Evolutionary conservation across 2,888 invertebrate genomes (phyloP).

Genomic region (Melinopterus prodromus): DNA sequence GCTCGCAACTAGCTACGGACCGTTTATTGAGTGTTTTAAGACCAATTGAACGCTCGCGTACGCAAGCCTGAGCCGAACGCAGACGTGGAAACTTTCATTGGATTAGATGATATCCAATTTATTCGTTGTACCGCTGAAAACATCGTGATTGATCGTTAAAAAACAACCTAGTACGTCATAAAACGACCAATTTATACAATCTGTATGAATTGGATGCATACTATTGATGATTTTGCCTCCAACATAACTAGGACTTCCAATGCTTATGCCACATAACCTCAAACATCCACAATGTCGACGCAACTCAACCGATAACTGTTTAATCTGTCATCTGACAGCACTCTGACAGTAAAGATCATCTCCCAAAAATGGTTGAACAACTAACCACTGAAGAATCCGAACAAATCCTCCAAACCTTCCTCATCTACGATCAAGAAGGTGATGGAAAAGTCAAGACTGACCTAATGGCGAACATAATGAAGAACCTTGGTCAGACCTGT

Average conservation of each 20-base stretch:
- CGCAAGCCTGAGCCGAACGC: neutral
- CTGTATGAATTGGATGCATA: too few relatives aligned
- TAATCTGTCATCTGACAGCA: neutral
- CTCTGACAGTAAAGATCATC: too few relatives aligned
- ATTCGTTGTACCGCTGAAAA: neutral
- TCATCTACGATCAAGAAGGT: slow-evolving; percentile 20
- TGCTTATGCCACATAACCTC: too few relatives aligned
- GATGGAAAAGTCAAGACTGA: slow-evolving; percentile 12
- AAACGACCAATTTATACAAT: neutral
- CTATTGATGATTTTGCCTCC: too few relatives aligned
- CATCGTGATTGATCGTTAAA: neutral
- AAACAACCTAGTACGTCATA: neutral
- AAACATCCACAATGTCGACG: too few relatives aligned
- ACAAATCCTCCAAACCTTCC: neutral
- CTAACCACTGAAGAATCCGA: slow-evolving; percentile 12
- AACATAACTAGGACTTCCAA: too few relatives aligned
- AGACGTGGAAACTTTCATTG: neutral
- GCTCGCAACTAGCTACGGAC: neutral
- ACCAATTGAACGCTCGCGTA: neutral
- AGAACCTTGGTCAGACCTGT: slow-evolving; percentile 14
- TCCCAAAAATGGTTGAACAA: neutral
- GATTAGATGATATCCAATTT: neutral
- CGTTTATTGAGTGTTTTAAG: neutral
- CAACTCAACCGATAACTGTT: neutral
- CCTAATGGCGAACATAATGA: slow-evolving; percentile 13